Evolutionary conservation across 2,888 invertebrate species (phyloP), one percentile per base, ranked within the genome.

Genomic region (Belgica antarctica): DNA sequence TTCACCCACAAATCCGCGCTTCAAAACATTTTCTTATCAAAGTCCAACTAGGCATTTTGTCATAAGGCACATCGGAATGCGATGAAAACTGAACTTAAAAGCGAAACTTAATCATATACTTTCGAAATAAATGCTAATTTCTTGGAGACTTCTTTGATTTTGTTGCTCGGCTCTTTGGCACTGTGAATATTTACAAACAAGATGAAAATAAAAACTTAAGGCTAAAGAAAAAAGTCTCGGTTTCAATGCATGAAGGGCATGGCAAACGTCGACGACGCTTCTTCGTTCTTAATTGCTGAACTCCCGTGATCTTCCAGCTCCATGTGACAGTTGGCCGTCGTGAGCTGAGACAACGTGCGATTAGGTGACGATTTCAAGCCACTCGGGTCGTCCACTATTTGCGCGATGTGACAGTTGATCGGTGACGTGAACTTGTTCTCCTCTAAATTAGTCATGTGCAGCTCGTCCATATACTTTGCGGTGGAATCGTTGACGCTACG

Each of bases 361-460:
- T 68, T 47, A 22, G 68, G 28, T 12, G 68, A 47, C 8, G 68
- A 68, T 22, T 52, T 52, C 22, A 52, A 52, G 22, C 12, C 47
- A n/a, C 46, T n/a, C 24, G 24, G 57, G 34, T 68, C 68, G n/a
- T 66, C 65, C 17, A 66, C 65, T 17, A 47, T 22, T 22, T 59
- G 59, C n/a, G 25, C 61, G 28, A 70, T 68, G 7, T 68, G 68
- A 46, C 68, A 68, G 22, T 27, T 61, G 34, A 57, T 47, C n/a
- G 68, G 68, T 19, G 70, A 61, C n/a, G 73, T 73, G 19, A 75
- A 76, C 62, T 73, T 73, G 69, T 74, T 72, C 46, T 75, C 74
- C 47, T 80, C 80, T 70, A 80, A 71, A 71, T 75, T 74, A 46
- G 74, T 73, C 68, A 76, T 74, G 70, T 75, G 73, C 31, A 80